Evolutionary conservation across 2,888 invertebrate genomes (phyloP), one percentile per base, ranked within the genome.

Genomic region (Eudasyphora cyanicolor): DNA sequence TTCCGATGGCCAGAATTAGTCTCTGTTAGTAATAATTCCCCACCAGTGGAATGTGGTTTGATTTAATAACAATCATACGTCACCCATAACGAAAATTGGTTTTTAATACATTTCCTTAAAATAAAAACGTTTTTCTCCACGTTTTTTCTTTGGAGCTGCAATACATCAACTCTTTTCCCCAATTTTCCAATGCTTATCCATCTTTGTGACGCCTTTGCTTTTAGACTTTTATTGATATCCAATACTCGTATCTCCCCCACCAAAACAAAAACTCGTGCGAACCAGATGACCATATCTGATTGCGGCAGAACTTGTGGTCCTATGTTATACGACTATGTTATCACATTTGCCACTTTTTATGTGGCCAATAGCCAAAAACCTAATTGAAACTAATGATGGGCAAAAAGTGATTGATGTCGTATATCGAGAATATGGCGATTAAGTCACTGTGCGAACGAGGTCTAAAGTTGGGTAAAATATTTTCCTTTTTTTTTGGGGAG

Each of bases 381-480:
- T 67, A 67, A 67, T 42, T 38, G 38, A 67, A 67, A 67, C 67
- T 38, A 67, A 67, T 67, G 67, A 42, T 67, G 35, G 7, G 2
- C 35, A 7, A 35, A 38, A 38, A 64, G 64, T 64, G 67, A 67
- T 67, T 67, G 67, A 67, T 67, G n/a, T n/a, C n/a, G 67, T 12
- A 10, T n/a, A n/a, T 38, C 4, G 35, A 64, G 64, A 19, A 32
- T n/a, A 35, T 17, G n/a, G 64, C 8, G 64, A 32, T 62, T 10
- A 62, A 38, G 21, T 51, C 51, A 51, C 10, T 21, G 21, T 10
- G 8, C 21, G 21, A 45, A 45, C 45, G n/a, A n/a, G n/a, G n/a
- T 45, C 45, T 14, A n/a, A n/a, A n/a, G n/a, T n/a, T 12, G n/a
- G 14, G 12, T 12, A 8, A n/a, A 14, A 45, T n/a, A 14, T 45